Evolutionary conservation across 2,797 vertebrate genomes (phyloP), one percentile per base, ranked within the genome.

Genomic region (Corythornis leucogaster): DNA sequence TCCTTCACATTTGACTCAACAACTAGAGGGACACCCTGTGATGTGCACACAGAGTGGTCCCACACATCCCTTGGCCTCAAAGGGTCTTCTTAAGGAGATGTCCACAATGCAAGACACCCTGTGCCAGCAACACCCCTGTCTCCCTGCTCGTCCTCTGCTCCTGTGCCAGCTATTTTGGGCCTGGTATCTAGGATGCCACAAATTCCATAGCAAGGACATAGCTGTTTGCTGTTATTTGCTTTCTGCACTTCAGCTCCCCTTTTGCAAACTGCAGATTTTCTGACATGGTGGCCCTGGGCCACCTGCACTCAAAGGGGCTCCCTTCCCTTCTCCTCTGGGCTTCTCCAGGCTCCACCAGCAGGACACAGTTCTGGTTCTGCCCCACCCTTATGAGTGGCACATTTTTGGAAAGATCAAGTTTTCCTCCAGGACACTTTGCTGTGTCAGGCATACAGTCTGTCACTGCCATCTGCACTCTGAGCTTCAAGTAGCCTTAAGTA

Each of bases 341-440:
- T 45, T 45, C 45, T 26, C 26, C 2, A 1, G 0, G 2, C 59
- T 73, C 58, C 45, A 31, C 11, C 38, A 28, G 22, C 0, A 1
- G n/a, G 22, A 50, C 22, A 35, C 3, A 0, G 43, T 38, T 66
- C 45, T 33, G 76, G 31, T 28, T 59, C 46, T 59, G 61, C 31
- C 46, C 61, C 40, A 40, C 10, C 17, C 50, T 28, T 59, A 31
- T 2, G 0, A 67, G 13, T 2, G 2, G 11, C 38, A 40, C 9
- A 14, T 53, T 51, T 57, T 73, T 40, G 2, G 38, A 66, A 66
- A 73, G 15, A 30, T 15, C 19, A 70, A 8, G 9, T 46, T 58
- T 53, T 64, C 28, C 24, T 53, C 20, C 14, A 70, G 71, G 51
- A 76, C 24, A 8, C 28, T 55, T 42, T 7, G 30, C 18, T 54